Base-by-base conservation (phyloP, 2,888 invertebrate species). In the Aporophyla lueneburgensis region DNA sequence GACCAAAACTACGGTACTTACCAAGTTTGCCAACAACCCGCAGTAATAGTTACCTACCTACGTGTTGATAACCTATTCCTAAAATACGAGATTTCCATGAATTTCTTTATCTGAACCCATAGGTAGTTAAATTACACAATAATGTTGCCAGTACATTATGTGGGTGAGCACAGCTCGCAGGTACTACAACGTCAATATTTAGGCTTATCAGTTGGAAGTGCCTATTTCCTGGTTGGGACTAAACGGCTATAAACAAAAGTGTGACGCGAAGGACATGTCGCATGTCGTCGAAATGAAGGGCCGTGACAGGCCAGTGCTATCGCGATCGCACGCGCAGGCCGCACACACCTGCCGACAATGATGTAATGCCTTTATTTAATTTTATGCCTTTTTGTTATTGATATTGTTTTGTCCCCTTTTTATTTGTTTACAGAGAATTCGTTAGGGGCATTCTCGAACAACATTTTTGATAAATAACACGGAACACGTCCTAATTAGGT, bases 241-340 rank as follows among this genome's bases (percentile, higher is more conserved):
- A 88, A 86, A 88, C 85, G 73, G 84, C 85, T 86, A 90, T 92
- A 92, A 92, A 91, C 83, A 90, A 91, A 91, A 88, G 90, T 92
- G 93, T 93, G 86, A 86, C 92, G 88, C 89, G 88, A 91, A 91
- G 91, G 89, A 91, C 90, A 88, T 87, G 83, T 65, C 80, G 80
- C 68, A 90, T 91, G 91, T 89, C 88, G 91, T 90, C 86, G 72
- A 88, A 91, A 88, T 87, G 84, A 91, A 89, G 89, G 88, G 90
- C 92, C 93, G 92, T 58, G 81, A 80, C 81, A 76, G 61, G 40
- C 33, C 21, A 51, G 70, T 68, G 86, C 86, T 91, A 91, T 91
- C 91, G 76, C 76, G 84, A 86, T 85, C 85, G 87, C 83, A 76
- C 87, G 88, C 87, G 87, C 88, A 83, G 78, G 63, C 80, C 67